phyloP scores from a whole-genome alignment of 2,113 vertebrate genomes.

The Fulmarus glacialis region DNA sequence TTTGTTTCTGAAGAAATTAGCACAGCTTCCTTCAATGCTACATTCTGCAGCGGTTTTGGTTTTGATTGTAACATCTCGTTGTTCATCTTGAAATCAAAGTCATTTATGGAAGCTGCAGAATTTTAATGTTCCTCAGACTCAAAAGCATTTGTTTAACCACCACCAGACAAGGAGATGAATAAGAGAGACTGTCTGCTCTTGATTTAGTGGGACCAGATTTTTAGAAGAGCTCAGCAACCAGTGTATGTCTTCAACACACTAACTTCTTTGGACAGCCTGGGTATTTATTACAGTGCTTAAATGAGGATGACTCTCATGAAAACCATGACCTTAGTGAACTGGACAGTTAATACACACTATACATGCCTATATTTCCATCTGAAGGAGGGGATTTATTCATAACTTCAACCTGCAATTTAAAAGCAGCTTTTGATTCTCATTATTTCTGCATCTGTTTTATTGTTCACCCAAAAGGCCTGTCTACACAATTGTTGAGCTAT shows the following conservation, averaged over 20 bases:
- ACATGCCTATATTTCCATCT: background rate
- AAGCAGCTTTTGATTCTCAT: background rate
- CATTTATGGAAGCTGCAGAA: conserved; percentile 61
- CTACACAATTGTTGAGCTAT: background rate
- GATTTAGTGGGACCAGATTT: conserved; percentile 59
- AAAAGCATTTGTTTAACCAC: conserved; percentile 64
- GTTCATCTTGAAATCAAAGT: conserved; percentile 63
- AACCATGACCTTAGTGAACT: background rate
- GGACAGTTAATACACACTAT: background rate
- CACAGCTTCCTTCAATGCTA: conserved; percentile 36
- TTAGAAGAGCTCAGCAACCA: conserved; percentile 3
- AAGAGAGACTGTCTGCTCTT: conserved; percentile 42
- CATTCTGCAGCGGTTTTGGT: conserved; percentile 33
- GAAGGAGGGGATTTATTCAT: background rate
- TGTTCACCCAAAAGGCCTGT: background rate
- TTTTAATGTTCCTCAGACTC: conserved; percentile 64
- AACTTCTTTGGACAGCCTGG: background rate
- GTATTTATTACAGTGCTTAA: background rate
- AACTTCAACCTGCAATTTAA: conserved; percentile 20
- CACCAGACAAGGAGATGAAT: conserved; percentile 59
- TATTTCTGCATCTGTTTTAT: background rate
- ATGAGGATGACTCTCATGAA: background rate
- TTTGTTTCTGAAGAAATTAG: conserved; percentile 62
- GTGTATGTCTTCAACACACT: background rate
- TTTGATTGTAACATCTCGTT: conserved; percentile 59